A percentile compares a stretch with the other conserved stretches of the same genome.
Conservation (phyloP, 1,140 invertebrate genomes). For the Meloidogyne floridensis region DNA sequence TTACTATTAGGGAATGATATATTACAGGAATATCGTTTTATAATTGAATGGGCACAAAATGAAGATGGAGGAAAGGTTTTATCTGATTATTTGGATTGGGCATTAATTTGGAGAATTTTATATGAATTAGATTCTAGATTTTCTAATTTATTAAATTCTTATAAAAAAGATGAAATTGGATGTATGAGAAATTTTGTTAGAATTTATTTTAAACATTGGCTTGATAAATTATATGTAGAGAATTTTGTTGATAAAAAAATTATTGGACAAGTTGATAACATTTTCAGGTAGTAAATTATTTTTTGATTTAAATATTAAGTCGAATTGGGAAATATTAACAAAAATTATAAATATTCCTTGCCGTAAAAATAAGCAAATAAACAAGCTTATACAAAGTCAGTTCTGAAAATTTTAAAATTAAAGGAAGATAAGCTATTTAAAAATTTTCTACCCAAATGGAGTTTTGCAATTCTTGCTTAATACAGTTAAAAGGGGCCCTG, state of each 20-base stretch:
- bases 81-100: neutral
- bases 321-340: too few relatives aligned
- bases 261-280: neutral
- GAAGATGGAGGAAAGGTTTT: neutral
- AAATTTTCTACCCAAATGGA: too few relatives aligned
- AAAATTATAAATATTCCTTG: too few relatives aligned
- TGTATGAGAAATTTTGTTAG: neutral
- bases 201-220: neutral
- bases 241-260: neutral
- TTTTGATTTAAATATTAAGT: too few relatives aligned
- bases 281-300: neutral
- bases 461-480: too few relatives aligned
- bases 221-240: neutral
- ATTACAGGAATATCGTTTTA: neutral
- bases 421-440: too few relatives aligned
- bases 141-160: neutral
- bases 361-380: too few relatives aligned
- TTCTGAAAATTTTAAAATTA: too few relatives aligned
- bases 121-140: neutral
- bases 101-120: slow-evolving; percentile 1
- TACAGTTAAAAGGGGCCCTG: too few relatives aligned
- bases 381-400: too few relatives aligned
- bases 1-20: neutral
- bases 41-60: neutral
- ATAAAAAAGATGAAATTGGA: slow-evolving; percentile 1